phyloP scores from a whole-genome alignment of 2,888 invertebrate species.

The Volucella inanis region DNA sequence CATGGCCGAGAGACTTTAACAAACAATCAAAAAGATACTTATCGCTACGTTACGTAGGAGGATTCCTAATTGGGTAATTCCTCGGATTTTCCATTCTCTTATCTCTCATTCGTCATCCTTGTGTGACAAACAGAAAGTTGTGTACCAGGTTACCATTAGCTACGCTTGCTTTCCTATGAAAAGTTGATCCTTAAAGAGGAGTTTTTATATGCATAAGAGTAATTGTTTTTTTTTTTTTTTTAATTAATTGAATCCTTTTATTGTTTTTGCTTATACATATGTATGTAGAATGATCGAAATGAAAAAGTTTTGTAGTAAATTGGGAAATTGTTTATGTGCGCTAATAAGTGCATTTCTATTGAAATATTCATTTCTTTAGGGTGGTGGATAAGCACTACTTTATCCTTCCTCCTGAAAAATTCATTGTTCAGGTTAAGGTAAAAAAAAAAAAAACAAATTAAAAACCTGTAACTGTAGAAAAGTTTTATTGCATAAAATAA shows the following conservation, averaged over 20 bases:
- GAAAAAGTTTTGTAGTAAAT: background rate
- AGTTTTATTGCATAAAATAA: slow-evolving; percentile 37
- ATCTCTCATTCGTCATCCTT: background rate
- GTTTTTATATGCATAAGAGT: too few relatives aligned
- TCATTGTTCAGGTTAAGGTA: too few relatives aligned
- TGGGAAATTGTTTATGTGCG: too few relatives aligned
- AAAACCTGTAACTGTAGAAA: background rate
- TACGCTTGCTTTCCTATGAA: background rate
- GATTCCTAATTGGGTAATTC: slow-evolving; percentile 39
- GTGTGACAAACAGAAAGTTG: slow-evolving; percentile 9
- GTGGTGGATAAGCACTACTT: too few relatives aligned
- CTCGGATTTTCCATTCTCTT: slow-evolving; percentile 29
- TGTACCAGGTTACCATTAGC: background rate
- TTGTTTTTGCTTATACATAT: slow-evolving; percentile 10
- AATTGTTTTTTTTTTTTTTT: slow-evolving; percentile 24
- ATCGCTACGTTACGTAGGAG: slow-evolving; percentile 31
- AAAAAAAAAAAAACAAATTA: background rate
- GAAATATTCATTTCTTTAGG: too few relatives aligned
- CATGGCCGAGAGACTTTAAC: slow-evolving; percentile 9
- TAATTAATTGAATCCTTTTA: slow-evolving; percentile 56
- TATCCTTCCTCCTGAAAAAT: too few relatives aligned
- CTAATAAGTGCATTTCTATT: too few relatives aligned
- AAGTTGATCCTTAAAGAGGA: slow-evolving; percentile 43
- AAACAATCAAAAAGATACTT: slow-evolving; percentile 44
- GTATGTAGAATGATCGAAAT: background rate